These are phyloP conservation scores for Lacerta viridis DNA, from an alignment of 2,797 vertebrate genomes.

Conservation along the genomic window DNA sequence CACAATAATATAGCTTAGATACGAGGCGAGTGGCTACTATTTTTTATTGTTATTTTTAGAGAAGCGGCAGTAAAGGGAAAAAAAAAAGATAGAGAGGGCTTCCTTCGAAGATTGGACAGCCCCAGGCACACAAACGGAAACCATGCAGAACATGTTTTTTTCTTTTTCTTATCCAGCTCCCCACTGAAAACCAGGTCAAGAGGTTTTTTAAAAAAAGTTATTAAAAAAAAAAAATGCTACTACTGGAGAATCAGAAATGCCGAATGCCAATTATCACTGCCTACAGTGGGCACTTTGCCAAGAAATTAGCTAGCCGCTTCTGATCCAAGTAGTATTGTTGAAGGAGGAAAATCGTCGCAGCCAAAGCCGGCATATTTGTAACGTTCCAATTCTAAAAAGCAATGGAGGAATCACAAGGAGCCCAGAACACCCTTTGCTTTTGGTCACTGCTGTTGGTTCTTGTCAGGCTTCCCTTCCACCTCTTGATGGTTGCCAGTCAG, in stretches of 20 bases:
- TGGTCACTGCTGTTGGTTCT: conserved; percentile 54
- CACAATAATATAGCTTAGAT: conserved; percentile 54
- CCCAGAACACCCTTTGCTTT: neutral
- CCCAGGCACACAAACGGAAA: neutral
- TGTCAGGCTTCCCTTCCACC: neutral
- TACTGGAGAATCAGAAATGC: conserved; percentile 25
- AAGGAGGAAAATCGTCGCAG: neutral
- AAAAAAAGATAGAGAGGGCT: neutral
- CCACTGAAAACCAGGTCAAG: neutral
- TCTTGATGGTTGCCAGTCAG: rapidly evolving
- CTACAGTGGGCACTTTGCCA: neutral
- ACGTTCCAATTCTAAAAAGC: conserved; percentile 45
- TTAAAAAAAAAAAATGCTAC: conserved; percentile 10
- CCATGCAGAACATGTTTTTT: neutral
- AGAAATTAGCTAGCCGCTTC: conserved; percentile 16
- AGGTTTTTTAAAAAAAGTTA: neutral
- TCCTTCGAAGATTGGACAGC: neutral
- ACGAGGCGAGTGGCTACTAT: conserved; percentile 53
- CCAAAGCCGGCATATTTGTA: conserved; percentile 29
- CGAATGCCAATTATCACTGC: neutral
- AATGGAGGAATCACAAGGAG: conserved; percentile 33
- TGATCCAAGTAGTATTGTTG: conserved; percentile 32
- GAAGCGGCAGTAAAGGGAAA: neutral
- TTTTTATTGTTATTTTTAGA: neutral
- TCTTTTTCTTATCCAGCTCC: conserved; percentile 12